Conservation (phyloP, 2,797 vertebrate genomes). For the Pseudotriccus pelzelni region DNA sequence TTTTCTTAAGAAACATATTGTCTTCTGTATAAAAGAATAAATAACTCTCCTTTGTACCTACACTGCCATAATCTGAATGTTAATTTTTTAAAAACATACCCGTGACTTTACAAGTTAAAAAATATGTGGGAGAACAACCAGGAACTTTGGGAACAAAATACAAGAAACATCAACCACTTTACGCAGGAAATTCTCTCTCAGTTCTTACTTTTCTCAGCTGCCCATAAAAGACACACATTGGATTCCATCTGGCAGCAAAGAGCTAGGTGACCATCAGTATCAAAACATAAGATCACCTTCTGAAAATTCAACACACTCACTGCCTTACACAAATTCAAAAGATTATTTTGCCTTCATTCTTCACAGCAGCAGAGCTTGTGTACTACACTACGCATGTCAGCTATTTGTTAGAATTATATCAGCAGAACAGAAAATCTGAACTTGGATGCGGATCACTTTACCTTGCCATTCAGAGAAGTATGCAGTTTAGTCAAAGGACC, state of each 20-base stretch:
- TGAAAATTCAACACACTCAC: background rate
- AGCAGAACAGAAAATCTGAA: background rate
- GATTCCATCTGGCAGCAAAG: background rate
- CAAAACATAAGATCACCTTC: background rate
- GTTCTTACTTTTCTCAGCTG: background rate
- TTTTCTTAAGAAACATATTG: background rate
- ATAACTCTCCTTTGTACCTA: background rate
- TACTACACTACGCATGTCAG: background rate
- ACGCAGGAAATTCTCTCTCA: background rate
- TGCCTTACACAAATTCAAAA: background rate
- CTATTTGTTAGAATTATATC: background rate
- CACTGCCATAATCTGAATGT: background rate
- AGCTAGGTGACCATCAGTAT: background rate
- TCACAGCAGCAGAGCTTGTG: background rate
- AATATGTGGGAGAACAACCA: background rate
- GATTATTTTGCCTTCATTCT: background rate
- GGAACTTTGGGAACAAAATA: background rate
- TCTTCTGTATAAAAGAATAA: background rate
- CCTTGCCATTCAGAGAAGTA: constrained; percentile 89
- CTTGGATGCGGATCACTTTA: constrained; percentile 63
- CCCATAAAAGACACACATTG: background rate
- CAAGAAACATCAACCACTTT: background rate
- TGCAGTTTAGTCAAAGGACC: constrained; percentile 88
- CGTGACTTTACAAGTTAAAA: background rate
- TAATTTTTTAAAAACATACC: background rate